Evolutionary conservation across 2,888 invertebrate genomes (phyloP), one percentile per base, ranked within the genome.

Genomic region (Dioctria linearis): DNA sequence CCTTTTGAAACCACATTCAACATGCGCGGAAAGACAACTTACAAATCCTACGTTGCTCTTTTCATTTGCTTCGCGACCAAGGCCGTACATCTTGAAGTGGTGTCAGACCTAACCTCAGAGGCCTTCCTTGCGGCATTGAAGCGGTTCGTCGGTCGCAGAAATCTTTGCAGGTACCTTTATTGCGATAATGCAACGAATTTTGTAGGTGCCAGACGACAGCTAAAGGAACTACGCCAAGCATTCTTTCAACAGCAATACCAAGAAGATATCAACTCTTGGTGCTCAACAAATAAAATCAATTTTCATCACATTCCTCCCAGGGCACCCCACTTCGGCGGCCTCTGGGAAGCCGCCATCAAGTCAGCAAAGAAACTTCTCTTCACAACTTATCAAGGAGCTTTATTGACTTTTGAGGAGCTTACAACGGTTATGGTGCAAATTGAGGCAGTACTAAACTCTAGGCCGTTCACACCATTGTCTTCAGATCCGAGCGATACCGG

Each of bases 181-280:
- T 82, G 80, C 3, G 80, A 83, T 43, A 80, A 80, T 49, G 83
- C 80, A 2, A 85, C 84, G 9, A 83, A 81, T 66, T 83, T 83
- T 80, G 80, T 82, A 5, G 82, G 82, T 2, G 81, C 80, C 6
- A 37, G 37, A 39, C 25, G 63, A 37, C 8, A 2, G 39, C 3
- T 65, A 3, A 51, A 11, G 51, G 51, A 51, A 51, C 11, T 51
- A 9, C 51, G 51, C 51, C 51, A 51, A 51, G 51, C 51, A 6
- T 51, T 51, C 11, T 11, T 51, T 51, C 8, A 6, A 51, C 8
- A 51, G 1, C 51, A 51, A 51, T 9, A 6, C 6, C 51, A 51
- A 51, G 11, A 51, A 11, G 51, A 51, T 11, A 51, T 51, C 51
- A 11, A 6, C 11, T 6, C 51, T 6, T 51, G 51, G 51, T 51